Percentiles rank a stretch among this genome's conserved stretches.
Evolutionary conservation across 2,113 vertebrate genomes (phyloP).

Genomic region (Naja naja): DNA sequence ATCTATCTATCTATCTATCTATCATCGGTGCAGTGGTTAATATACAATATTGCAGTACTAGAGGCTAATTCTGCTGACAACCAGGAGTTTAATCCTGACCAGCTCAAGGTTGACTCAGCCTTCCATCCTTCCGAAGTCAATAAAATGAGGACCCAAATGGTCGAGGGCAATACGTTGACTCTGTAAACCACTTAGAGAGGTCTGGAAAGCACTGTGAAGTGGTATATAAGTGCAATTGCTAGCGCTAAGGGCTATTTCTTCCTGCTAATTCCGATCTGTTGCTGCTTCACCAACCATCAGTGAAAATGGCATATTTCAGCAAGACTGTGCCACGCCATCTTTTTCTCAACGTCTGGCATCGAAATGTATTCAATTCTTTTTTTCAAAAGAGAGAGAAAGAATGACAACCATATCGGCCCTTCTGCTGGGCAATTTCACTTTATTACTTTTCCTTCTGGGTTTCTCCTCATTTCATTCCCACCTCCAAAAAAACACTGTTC

Average conservation of each 20-base stretch:
- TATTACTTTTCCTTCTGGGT: conserved; percentile 21
- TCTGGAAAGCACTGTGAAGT: too few relatives aligned
- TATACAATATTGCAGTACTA: too few relatives aligned
- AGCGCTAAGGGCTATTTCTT: not conserved
- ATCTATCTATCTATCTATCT: too few relatives aligned
- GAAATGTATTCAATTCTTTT: not conserved
- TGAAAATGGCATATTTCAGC: not conserved
- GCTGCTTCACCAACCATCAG: not conserved
- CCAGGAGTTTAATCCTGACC: too few relatives aligned
- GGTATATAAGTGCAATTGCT: too few relatives aligned
- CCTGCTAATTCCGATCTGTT: not conserved
- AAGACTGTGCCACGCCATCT: not conserved
- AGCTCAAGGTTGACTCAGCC: too few relatives aligned
- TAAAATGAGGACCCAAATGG: too few relatives aligned
- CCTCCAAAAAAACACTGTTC: conserved; percentile 44
- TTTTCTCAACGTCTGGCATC: not conserved
- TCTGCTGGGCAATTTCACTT: conserved; percentile 6
- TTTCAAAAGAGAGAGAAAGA: not conserved
- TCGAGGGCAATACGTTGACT: too few relatives aligned
- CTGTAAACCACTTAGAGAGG: too few relatives aligned
- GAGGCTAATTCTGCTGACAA: too few relatives aligned
- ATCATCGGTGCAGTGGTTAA: too few relatives aligned
- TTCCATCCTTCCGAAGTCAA: too few relatives aligned
- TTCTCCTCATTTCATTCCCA: conserved; percentile 46
- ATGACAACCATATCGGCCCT: not conserved